These are phyloP conservation scores for Periophthalmus magnuspinnatus DNA, from an alignment of 2,797 vertebrate species.

Conservation along the genomic window DNA sequence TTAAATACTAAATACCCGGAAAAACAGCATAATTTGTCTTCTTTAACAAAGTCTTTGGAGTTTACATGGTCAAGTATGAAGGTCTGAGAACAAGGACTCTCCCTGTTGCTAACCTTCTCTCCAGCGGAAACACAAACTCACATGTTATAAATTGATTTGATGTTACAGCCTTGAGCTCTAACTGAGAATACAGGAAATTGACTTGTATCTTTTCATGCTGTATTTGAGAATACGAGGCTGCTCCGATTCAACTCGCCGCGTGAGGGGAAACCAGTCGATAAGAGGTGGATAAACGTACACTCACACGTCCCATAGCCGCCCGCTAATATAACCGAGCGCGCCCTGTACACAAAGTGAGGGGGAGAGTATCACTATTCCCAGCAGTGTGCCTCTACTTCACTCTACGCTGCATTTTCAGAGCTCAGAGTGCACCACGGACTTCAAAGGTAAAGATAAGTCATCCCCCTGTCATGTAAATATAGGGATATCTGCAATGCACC, in stretches of 20 bases:
- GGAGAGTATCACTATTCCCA: slow-evolving; percentile 17
- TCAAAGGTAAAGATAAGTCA: slow-evolving; percentile 37
- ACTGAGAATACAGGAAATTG: slow-evolving; percentile 53
- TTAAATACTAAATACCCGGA: too few relatives aligned
- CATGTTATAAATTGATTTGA: slow-evolving; percentile 51
- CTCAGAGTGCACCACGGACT: slow-evolving; percentile 18
- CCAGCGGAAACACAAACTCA: slow-evolving; percentile 36
- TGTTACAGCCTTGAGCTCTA: slow-evolving; percentile 38
- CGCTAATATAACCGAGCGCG: slow-evolving; percentile 37
- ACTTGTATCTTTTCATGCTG: slow-evolving; percentile 63
- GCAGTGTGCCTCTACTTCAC: slow-evolving; percentile 15
- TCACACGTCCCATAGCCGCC: slow-evolving; percentile 6
- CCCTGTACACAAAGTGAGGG: not conserved
- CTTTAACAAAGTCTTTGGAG: not conserved
- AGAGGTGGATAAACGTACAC: slow-evolving; percentile 53
- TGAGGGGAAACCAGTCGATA: slow-evolving; percentile 58
- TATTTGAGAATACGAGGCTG: slow-evolving; percentile 58
- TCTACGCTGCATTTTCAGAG: slow-evolving; percentile 4
- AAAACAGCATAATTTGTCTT: too few relatives aligned
- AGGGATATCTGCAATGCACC: slow-evolving; percentile 49
- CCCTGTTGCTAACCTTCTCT: slow-evolving; percentile 16
- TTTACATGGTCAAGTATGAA: not conserved
- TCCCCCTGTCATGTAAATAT: slow-evolving; percentile 32
- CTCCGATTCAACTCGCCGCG: slow-evolving; percentile 56
- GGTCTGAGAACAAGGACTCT: slow-evolving; percentile 7